phyloP scores from a whole-genome alignment of 1,140 invertebrate species.

The Pinna nobilis region DNA sequence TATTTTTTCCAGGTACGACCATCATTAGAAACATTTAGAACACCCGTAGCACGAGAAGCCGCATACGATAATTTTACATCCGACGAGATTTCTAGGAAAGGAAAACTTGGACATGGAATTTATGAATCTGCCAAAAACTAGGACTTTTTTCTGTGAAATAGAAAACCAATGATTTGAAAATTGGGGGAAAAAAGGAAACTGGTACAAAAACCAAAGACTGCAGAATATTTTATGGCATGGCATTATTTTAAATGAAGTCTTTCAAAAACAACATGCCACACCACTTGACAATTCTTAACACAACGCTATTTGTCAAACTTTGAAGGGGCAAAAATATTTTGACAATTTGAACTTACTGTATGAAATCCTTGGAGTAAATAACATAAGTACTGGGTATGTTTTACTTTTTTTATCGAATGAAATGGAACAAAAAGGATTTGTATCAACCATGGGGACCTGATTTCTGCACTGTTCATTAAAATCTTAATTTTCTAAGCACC shows the following conservation, averaged over 20 bases:
- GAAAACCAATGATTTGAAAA: background rate
- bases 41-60: slow-evolving; percentile 40
- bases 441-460: too few species aligned
- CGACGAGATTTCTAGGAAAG: slow-evolving; percentile 67
- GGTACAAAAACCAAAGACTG: background rate
- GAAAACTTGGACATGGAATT: slow-evolving; percentile 64
- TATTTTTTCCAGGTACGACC: slow-evolving; percentile 67
- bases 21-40: slow-evolving; percentile 69
- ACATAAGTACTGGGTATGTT: too few species aligned
- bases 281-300: too few species aligned
- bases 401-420: too few species aligned
- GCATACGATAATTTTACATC: slow-evolving; percentile 61
- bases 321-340: too few species aligned
- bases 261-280: too few species aligned
- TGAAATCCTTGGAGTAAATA: too few species aligned
- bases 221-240: background rate
- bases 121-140: slow-evolving; percentile 70
- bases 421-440: too few species aligned
- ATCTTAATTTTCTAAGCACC: too few species aligned
- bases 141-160: background rate
- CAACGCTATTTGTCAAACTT: too few species aligned
- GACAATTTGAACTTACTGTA: too few species aligned
- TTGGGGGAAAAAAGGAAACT: background rate
- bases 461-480: too few species aligned
- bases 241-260: background rate